A percentile compares a stretch with the other conserved stretches of the same genome.
phyloP scores from a whole-genome alignment of 2,113 vertebrate species.

The Microtus oregoni region DNA sequence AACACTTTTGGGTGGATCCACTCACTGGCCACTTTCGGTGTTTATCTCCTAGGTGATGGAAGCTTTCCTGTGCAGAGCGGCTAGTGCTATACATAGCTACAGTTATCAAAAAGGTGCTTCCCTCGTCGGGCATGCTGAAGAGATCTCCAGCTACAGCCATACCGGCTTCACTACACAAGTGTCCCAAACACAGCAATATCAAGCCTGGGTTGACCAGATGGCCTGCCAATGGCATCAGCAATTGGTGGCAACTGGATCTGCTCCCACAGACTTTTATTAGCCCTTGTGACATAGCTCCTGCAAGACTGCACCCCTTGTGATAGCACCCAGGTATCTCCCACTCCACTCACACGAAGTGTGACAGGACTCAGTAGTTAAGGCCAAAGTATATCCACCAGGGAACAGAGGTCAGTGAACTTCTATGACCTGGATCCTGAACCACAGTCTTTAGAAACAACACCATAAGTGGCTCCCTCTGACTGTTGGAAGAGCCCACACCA shows the following conservation, averaged over 20 bases:
- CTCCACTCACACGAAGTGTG: not conserved
- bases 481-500: too few species aligned
- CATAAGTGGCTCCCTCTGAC: not conserved
- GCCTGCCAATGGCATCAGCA: not conserved
- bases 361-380: not conserved
- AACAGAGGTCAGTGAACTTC: not conserved
- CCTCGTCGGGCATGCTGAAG: not conserved
- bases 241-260: not conserved
- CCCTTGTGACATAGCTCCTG: not conserved
- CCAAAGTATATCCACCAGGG: not conserved
- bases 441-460: not conserved
- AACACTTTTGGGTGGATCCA: not conserved
- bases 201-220: not conserved
- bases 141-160: not conserved
- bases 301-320: not conserved
- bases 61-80: not conserved
- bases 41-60: not conserved
- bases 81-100: not conserved
- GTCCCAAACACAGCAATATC: not conserved
- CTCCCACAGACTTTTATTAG: not conserved
- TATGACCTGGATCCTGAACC: not conserved
- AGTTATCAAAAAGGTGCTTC: not conserved
- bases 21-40: not conserved
- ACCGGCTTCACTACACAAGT: not conserved
- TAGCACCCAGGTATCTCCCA: not conserved